Evolutionary conservation across 2,113 vertebrate species (phyloP), one percentile per base, ranked within the genome.

Genomic region (Oriolus oriolus): DNA sequence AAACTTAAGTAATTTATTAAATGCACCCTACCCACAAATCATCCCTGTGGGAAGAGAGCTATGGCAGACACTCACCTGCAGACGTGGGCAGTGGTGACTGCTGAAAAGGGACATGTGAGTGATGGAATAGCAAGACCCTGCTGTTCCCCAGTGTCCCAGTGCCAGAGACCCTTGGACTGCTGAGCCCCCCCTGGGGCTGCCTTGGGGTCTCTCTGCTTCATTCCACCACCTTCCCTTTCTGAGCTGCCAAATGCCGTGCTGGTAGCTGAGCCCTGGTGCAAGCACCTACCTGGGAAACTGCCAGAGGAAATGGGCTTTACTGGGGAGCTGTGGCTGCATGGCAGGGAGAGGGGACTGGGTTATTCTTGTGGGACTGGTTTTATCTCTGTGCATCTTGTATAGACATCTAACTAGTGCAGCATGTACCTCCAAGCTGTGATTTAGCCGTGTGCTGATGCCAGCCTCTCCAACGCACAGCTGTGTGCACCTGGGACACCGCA

Each of bases 51-150:
- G 63, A 69, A 44, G 52, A 54, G 18, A 8, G 23, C 18, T 8
- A 1, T 8, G 60, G 73, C 42, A 77, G 42, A 79, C 9, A 5
- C 8, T 41, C 8, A 6, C 22, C 60, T n/a, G 60, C 28, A 3
- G 12, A 11, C 0, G 0, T 1, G 18, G n/a, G 44, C 44, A 35
- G 23, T 4, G 49, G 14, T 16, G 37, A 22, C 47, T 9, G 39
- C 42, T 54, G 60, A 16, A n/a, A 45, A 27, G 73, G 68, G 39
- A 44, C 13, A 1, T 0, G 0, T 26, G 19, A 10, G 16, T 33
- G 61, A 37, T 37, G 47, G 28, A 71, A 35, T 61, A 21, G 63
- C 53, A 52, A 30, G 6, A 88, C 7, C 31, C 44, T 22, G 4
- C 39, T 19, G 6, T 42, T 92, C 41, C 37, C 41, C 27, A 9